Evolutionary conservation across 2,113 vertebrate genomes (phyloP).

Genomic region (Petaurus breviceps): DNA sequence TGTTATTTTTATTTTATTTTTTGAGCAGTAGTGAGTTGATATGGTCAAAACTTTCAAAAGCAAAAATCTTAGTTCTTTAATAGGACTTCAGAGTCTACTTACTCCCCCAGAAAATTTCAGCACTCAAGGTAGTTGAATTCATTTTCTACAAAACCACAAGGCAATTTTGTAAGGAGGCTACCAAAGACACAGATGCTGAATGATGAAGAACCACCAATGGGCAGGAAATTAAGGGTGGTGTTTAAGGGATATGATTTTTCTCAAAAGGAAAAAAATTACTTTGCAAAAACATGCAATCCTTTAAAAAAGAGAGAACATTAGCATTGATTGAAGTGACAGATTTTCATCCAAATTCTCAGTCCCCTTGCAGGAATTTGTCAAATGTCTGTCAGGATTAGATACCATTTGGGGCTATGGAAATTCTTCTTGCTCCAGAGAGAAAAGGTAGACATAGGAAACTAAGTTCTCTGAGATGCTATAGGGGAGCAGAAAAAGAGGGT

Average conservation of each 20-base stretch:
- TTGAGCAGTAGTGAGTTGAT: accelerated
- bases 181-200: not conserved
- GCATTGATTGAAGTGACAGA: not conserved
- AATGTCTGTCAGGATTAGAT: not conserved
- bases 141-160: too few relatives aligned
- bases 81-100: not conserved
- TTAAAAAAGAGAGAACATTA: not conserved
- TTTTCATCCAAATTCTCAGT: not conserved
- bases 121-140: not conserved
- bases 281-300: not conserved
- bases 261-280: not conserved
- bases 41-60: not conserved
- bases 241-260: not conserved
- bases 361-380: not conserved
- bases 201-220: not conserved
- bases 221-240: not conserved
- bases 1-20: not conserved
- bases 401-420: not conserved
- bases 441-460: not conserved
- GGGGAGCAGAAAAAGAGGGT: not conserved
- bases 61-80: not conserved
- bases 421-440: not conserved
- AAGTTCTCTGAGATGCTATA: not conserved
- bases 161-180: not conserved
- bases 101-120: not conserved